Conservation (phyloP, 1,140 invertebrate species). For the Drosophila serrata region DNA sequence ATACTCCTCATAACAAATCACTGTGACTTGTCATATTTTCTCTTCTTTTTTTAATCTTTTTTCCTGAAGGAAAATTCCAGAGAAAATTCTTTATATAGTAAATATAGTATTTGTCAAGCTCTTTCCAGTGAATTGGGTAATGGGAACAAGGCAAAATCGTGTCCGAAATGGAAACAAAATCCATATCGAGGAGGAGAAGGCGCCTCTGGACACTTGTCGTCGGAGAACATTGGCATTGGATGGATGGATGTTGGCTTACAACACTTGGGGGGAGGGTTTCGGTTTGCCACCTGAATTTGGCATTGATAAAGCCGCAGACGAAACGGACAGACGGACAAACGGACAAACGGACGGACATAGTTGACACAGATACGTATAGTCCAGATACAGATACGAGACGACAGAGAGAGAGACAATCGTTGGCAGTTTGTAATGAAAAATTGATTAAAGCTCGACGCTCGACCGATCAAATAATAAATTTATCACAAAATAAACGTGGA, state of each 20-base stretch:
- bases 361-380: constrained; percentile 29
- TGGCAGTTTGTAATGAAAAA: constrained; percentile 79
- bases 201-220: constrained; percentile 49
- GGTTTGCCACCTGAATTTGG: constrained; percentile 64
- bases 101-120: constrained; percentile 3
- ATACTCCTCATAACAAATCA: constrained; percentile 8
- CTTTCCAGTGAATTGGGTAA: constrained; percentile 50
- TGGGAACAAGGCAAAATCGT: constrained; percentile 51
- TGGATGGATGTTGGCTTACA: constrained; percentile 48
- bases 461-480: constrained; percentile 72
- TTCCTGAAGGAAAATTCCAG: background rate
- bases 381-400: constrained; percentile 41
- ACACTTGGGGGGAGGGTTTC: constrained; percentile 22
- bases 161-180: constrained; percentile 10
- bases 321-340: constrained; percentile 1
- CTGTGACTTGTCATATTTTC: constrained; percentile 4
- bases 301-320: constrained; percentile 72
- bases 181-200: constrained; percentile 15
- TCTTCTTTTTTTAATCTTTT: background rate
- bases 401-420: constrained; percentile 44
- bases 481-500: constrained; percentile 81
- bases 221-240: constrained; percentile 40
- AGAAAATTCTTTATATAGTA: background rate
- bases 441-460: constrained; percentile 64
- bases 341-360: constrained; percentile 15